A percentile compares a stretch with the other conserved stretches of the same genome.
Evolutionary conservation across 2,113 vertebrate genomes (phyloP).

Genomic region (Axis porcinus): DNA sequence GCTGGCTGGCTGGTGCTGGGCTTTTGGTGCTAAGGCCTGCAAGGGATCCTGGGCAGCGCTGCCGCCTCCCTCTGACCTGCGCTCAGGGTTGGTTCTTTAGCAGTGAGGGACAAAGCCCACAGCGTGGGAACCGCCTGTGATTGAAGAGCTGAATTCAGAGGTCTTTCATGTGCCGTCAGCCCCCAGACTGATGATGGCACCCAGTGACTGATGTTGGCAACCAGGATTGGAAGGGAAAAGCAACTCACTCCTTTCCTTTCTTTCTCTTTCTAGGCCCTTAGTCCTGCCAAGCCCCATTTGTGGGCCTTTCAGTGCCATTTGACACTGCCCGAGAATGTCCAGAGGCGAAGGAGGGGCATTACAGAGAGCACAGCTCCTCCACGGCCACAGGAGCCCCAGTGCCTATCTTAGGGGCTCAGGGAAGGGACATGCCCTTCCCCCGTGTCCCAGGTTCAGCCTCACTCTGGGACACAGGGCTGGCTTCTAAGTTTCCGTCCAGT

Average conservation of each 20-base stretch:
- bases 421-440: neutral
- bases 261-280: neutral
- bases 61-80: neutral
- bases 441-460: neutral
- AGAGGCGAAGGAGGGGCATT: neutral
- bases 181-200: conserved; percentile 25
- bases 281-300: conserved; percentile 56
- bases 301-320: conserved; percentile 61
- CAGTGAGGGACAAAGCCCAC: neutral
- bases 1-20: conserved; percentile 30
- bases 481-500: conserved; percentile 42
- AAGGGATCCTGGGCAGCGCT: neutral
- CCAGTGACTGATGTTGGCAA: conserved; percentile 16
- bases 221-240: neutral
- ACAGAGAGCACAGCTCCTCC: neutral
- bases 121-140: neutral
- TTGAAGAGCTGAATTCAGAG: conserved; percentile 18
- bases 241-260: neutral
- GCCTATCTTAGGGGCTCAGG: conserved; percentile 17
- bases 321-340: conserved; percentile 51
- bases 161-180: neutral
- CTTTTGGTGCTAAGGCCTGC: conserved; percentile 66
- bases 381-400: neutral
- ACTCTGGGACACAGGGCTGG: neutral
- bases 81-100: neutral